Evolutionary conservation across 2,113 vertebrate genomes (phyloP), one percentile per base, ranked within the genome.

Genomic region (Oceanodroma tethys): DNA sequence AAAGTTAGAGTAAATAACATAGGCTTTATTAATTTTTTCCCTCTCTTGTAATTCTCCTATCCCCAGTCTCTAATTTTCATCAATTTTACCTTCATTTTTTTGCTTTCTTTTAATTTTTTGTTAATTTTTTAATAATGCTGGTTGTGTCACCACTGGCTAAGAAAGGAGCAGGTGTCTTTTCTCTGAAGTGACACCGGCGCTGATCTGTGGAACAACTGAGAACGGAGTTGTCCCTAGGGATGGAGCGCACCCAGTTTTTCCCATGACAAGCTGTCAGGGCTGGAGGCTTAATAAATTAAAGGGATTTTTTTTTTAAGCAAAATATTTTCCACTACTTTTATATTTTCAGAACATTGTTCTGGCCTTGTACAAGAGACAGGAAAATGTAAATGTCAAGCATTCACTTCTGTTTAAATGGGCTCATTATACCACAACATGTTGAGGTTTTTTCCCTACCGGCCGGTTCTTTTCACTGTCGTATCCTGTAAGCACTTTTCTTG

Each of bases 351-450:
- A 82, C 66, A 81, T 93, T 88, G 82, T 76, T 91, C 93, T 93
- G 81, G 78, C 40, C 81, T 92, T 66, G 48, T 82, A 81, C 60
- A 84, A 82, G 90, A 96, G 68, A 95, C 87, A 66, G 90, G 53
- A 71, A 92, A 95, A 96, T 93, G 90, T 93, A 96, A 97, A 96
- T 96, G 94, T 96, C 97, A 97, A 96, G 95, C 92, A 79, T 93
- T 94, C 95, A 90, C 90, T 95, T 96, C 91, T 93, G 92, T 95
- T 95, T 95, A 96, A 97, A 95, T 86, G 81, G 95, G 68, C 63
- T 96, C 67, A 93, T 97, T 97, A 94, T 93, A 90, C 66, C 56
- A 63, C 60, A 92, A 86, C 8, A 45, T 67, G 67, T 83, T 78
- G 86, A 90, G 91, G 16, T 92, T 96, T 91, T 87, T 91, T 92